Conservation (phyloP, 1,140 invertebrate species). For the Philaenus spumarius region DNA sequence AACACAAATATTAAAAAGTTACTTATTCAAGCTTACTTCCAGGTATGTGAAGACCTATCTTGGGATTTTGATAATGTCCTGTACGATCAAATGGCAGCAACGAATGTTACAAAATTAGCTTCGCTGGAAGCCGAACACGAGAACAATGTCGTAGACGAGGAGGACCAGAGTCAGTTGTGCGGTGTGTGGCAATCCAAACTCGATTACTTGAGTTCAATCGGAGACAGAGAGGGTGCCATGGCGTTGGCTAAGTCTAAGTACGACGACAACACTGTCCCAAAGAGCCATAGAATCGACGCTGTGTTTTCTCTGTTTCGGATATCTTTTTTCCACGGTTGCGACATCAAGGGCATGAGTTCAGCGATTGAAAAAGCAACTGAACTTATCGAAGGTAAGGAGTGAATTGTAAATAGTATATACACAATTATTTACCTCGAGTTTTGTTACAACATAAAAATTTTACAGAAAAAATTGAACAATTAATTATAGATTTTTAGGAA, state of each 20-base stretch:
- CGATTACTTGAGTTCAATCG: conserved; percentile 93
- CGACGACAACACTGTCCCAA: conserved; percentile 87
- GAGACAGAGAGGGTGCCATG: conserved; percentile 69
- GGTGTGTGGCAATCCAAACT: conserved; percentile 54
- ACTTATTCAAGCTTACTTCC: not conserved
- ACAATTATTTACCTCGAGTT: no score
- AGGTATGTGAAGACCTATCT: conserved; percentile 49
- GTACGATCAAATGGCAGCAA: conserved; percentile 72
- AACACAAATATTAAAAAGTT: not conserved
- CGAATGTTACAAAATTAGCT: conserved; percentile 79
- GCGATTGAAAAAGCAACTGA: conserved; percentile 88
- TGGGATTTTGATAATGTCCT: conserved; percentile 73
- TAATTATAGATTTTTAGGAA: no score
- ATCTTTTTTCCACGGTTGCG: conserved; percentile 80
- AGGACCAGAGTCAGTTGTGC: conserved; percentile 45
- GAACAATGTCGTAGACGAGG: conserved; percentile 88
- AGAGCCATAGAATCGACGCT: conserved; percentile 88
- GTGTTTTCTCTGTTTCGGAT: conserved; percentile 89
- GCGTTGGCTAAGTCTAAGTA: conserved; percentile 76
- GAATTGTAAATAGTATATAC: not conserved
- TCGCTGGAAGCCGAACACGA: conserved; percentile 91
- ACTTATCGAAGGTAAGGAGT: conserved; percentile 31
- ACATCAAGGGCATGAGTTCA: conserved; percentile 83
- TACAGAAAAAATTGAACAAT: no score
- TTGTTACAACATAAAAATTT: no score